Evolutionary conservation across 2,888 invertebrate genomes (phyloP).

Genomic region (Eremobia ochroleuca): DNA sequence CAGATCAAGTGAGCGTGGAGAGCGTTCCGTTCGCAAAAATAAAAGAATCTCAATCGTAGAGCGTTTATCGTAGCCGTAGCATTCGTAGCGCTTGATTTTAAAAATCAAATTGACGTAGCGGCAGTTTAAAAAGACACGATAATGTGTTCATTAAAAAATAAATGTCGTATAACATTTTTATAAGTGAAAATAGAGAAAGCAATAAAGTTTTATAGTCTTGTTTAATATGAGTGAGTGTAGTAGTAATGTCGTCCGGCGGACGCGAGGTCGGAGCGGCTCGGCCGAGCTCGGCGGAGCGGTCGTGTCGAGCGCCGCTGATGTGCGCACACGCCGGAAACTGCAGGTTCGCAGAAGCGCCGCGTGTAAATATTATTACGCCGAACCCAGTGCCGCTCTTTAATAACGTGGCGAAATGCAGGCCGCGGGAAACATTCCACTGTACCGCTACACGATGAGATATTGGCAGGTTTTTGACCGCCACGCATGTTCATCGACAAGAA

Average conservation of each 20-base stretch:
- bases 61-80: not conserved
- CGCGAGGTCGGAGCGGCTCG: slow-evolving; percentile 61
- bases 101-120: not conserved
- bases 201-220: slow-evolving; percentile 66
- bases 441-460: slow-evolving; percentile 79
- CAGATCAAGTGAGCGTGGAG: slow-evolving; percentile 28
- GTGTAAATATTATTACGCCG: slow-evolving; percentile 82
- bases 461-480: slow-evolving; percentile 76
- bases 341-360: slow-evolving; percentile 82
- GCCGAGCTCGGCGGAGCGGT: slow-evolving; percentile 55
- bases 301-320: slow-evolving; percentile 57
- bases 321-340: slow-evolving; percentile 80
- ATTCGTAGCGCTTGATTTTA: slow-evolving; percentile 1
- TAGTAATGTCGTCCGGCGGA: slow-evolving; percentile 69
- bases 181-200: slow-evolving; percentile 63
- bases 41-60: slow-evolving; percentile 15
- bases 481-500: slow-evolving; percentile 70
- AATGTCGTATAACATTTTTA: slow-evolving; percentile 45
- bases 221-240: slow-evolving; percentile 67
- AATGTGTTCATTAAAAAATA: slow-evolving; percentile 52
- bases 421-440: slow-evolving; percentile 74
- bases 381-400: slow-evolving; percentile 72
- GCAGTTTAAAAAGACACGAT: slow-evolving; percentile 23
- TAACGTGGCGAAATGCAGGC: slow-evolving; percentile 73
- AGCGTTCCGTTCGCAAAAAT: slow-evolving; percentile 39